Base-by-base conservation (phyloP, 2,888 invertebrate species). In the Drosophila nigricruria region DNA sequence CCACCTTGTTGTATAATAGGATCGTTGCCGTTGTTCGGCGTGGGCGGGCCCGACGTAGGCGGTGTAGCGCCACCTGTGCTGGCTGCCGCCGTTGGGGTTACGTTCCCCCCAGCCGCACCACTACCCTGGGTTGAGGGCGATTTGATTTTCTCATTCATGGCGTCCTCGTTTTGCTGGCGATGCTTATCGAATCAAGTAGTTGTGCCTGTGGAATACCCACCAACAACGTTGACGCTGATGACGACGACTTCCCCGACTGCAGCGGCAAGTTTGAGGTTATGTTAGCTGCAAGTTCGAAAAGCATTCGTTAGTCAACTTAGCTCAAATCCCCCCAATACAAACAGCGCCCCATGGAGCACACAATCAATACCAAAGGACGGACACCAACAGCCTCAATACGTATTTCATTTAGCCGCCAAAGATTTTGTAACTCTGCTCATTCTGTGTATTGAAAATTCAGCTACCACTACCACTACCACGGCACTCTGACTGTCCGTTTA, bases 71-170 rank as follows among this genome's bases (percentile, higher is more conserved):
- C 77, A 62, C 76, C 73, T 58, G 76, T 65, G 30, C 62, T 72
- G 27, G 79, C 73, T 32, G 77, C 76, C 58, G 69, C 67, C 45
- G 80, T 59, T 49, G 77, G 65, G 45, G 73, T 67, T 30, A 77
- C 38, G 30, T 23, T 58, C n/a, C 43, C 72, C 38, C 70, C 70
- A 43, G 65, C 52, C 47, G 59, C 65, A 54, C 65, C 82, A 69
- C 86, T 85, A 82, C 90, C 87, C 90, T 92, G 91, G 67, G 91
- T 90, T 69, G 92, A 92, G 81, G 92, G 92, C 82, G 92, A 92
- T 86, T 92, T 92, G 75, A 91, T 92, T 91, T 92, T 92, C 66
- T 92, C 92, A 91, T 92, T 92, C 92, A 92, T 82, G 70, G 72
- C 70, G 70, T 63, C 65, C 79, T 64, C 50, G 72, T 81, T 73